A percentile compares a stretch with the other conserved stretches of the same genome.
These are phyloP conservation scores for Pardalotus punctatus DNA, from an alignment of 2,113 vertebrate genomes.

Conservation along the genomic window DNA sequence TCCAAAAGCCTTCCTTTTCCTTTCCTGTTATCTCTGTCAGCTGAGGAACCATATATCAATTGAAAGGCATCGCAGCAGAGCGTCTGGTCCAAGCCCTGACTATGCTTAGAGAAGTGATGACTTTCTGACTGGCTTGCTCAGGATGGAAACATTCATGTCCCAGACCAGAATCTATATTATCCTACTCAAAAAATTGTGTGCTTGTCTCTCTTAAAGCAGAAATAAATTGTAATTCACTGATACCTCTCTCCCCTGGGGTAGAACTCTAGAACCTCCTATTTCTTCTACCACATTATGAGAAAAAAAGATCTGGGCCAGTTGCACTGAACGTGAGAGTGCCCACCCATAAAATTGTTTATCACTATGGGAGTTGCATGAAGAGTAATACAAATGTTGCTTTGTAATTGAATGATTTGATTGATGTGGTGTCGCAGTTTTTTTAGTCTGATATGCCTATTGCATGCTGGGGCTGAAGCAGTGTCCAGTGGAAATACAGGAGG, in stretches of 20 bases:
- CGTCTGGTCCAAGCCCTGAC: background rate
- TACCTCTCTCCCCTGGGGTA: background rate
- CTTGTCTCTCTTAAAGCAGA: background rate
- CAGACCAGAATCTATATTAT: background rate
- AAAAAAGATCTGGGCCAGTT: background rate
- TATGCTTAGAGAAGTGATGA: background rate
- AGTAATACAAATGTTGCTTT: background rate
- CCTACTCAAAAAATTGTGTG: accelerated
- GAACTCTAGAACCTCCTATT: background rate
- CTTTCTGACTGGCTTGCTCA: background rate
- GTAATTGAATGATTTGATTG: background rate
- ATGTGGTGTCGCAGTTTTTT: background rate
- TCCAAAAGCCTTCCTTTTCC: background rate
- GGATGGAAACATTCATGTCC: background rate
- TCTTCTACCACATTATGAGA: background rate
- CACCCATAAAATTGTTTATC: background rate
- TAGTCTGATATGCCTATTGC: accelerated
- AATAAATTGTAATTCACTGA: background rate
- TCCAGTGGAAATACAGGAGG: background rate
- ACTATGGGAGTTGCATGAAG: background rate
- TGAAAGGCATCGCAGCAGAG: background rate
- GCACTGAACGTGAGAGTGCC: background rate
- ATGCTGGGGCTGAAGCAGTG: background rate
- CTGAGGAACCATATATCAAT: background rate
- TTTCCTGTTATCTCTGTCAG: background rate